phyloP scores from a whole-genome alignment of 2,797 vertebrate species.

The Falco biarmicus region DNA sequence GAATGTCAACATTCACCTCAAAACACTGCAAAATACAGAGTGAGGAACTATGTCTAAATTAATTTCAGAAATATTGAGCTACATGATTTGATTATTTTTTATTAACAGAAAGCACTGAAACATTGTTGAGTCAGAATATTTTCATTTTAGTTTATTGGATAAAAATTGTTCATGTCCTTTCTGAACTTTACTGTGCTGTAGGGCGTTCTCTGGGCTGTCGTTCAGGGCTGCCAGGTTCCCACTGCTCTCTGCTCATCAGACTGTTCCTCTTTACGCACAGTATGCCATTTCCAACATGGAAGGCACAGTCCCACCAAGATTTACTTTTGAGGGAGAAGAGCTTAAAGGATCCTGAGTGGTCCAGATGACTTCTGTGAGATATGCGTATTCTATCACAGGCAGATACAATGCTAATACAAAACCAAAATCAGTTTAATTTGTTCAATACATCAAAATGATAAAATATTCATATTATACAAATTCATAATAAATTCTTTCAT shows the following conservation, averaged over 20 bases:
- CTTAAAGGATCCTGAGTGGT: neutral
- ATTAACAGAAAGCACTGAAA: neutral
- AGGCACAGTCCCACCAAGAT: neutral
- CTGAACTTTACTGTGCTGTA: fast-evolving
- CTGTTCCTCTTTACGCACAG: neutral
- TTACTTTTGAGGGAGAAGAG: neutral
- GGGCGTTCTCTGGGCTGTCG: neutral
- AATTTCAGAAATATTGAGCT: neutral
- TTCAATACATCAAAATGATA: neutral
- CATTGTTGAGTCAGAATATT: neutral
- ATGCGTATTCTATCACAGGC: neutral
- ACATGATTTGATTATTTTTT: neutral
- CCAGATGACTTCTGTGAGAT: neutral
- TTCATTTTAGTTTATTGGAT: neutral
- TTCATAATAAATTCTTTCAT: neutral
- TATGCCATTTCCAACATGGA: neutral
- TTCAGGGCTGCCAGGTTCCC: neutral
- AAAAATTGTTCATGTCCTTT: neutral
- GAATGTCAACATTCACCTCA: neutral
- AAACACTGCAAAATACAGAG: neutral
- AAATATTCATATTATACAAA: neutral
- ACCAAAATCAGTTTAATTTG: neutral
- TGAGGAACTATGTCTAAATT: neutral
- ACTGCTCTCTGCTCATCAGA: neutral
- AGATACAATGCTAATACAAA: neutral